Evolutionary conservation across 2,888 invertebrate species (phyloP).

Genomic region (Sicus ferrugineus): DNA sequence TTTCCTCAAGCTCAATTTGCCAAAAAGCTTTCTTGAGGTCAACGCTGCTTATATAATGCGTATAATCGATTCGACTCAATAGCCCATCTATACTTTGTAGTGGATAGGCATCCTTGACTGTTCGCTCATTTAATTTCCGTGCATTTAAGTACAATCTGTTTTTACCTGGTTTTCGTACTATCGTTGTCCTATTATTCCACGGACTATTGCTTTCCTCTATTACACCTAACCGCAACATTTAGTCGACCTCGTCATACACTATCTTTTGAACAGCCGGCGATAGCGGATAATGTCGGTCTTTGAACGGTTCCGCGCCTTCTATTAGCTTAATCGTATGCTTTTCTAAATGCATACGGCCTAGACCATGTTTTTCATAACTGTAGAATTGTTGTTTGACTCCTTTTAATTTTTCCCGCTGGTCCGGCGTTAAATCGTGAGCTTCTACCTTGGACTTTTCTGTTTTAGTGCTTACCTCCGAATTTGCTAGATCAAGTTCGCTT

Average conservation of each 20-base stretch:
- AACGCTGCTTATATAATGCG: no score
- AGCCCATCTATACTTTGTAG: no score
- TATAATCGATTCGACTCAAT: no score
- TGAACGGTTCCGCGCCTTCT: neutral
- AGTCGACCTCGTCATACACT: neutral
- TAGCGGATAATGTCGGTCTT: neutral
- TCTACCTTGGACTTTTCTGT: neutral
- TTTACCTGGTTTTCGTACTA: no score
- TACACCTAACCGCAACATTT: neutral
- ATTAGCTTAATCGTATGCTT: neutral
- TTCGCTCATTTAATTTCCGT: no score
- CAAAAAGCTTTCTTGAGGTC: no score
- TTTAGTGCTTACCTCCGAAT: neutral
- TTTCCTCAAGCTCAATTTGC: no score
- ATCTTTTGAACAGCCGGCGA: neutral
- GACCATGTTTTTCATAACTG: neutral
- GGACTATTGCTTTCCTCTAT: conserved; percentile 2
- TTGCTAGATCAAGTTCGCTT: neutral
- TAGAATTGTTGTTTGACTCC: neutral
- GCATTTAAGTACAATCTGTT: no score
- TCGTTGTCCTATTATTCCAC: no score
- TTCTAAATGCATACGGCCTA: neutral
- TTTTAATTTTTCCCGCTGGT: neutral
- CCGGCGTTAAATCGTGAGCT: neutral
- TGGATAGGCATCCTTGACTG: no score